Conservation (phyloP, 2,888 invertebrate species). For the Schrankia costaestrigalis region DNA sequence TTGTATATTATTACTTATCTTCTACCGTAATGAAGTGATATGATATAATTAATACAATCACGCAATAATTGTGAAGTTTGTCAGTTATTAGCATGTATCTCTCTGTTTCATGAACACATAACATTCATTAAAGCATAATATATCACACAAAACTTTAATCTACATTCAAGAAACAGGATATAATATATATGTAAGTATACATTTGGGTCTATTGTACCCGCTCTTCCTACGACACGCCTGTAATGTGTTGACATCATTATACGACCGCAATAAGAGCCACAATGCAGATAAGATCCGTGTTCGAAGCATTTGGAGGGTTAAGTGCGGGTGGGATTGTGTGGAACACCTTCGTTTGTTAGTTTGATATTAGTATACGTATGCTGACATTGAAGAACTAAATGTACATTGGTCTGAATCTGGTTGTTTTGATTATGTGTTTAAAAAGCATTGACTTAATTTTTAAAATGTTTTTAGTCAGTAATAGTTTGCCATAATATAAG, state of each 20-base stretch:
- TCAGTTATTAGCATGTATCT: too few relatives aligned
- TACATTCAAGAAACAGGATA: constrained; percentile 5
- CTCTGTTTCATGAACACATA: not conserved
- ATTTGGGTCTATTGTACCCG: constrained; percentile 33
- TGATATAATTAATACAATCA: too few relatives aligned
- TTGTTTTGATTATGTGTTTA: too few relatives aligned
- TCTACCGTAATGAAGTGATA: too few relatives aligned
- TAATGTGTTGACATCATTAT: constrained; percentile 69
- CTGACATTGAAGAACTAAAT: constrained; percentile 9
- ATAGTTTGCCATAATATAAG: too few relatives aligned
- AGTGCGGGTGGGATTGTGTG: constrained; percentile 23
- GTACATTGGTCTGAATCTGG: too few relatives aligned
- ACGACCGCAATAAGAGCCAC: constrained; percentile 59
- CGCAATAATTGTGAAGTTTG: too few relatives aligned
- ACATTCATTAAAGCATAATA: constrained; percentile 4
- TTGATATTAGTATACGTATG: constrained; percentile 16
- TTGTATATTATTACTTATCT: too few relatives aligned
- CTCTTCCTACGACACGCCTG: constrained; percentile 34
- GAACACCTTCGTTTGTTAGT: constrained; percentile 34
- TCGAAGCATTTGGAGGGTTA: constrained; percentile 48
- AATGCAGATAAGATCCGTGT: constrained; percentile 65
- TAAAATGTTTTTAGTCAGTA: too few relatives aligned
- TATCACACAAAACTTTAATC: constrained; percentile 8
- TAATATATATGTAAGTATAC: constrained; percentile 17
- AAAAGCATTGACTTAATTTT: too few relatives aligned